These are phyloP conservation scores for Tenthredo amoena DNA, from an alignment of 2,888 invertebrate genomes.

Conservation along the genomic window DNA sequence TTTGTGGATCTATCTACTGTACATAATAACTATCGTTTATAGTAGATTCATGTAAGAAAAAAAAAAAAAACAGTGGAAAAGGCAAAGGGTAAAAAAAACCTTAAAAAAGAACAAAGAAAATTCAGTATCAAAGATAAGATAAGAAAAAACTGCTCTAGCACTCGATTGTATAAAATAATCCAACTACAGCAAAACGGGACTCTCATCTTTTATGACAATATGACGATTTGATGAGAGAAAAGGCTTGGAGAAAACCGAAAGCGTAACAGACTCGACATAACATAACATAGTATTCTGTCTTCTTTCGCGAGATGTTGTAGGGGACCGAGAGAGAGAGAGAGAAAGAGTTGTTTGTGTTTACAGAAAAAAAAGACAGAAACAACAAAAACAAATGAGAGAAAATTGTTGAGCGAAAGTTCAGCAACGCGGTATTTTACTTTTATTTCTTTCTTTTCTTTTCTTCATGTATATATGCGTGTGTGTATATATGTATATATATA, in stretches of 20 bases:
- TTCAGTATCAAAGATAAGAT: too few relatives aligned
- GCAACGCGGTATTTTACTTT: neutral
- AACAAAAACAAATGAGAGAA: conserved; percentile 37
- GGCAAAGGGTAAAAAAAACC: too few relatives aligned
- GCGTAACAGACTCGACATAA: too few relatives aligned
- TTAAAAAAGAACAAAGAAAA: too few relatives aligned
- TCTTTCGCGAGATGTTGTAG: too few relatives aligned
- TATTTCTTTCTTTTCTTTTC: neutral
- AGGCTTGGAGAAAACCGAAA: too few relatives aligned
- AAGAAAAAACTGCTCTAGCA: too few relatives aligned
- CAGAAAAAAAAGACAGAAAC: neutral
- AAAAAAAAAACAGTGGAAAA: neutral
- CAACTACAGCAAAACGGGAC: neutral
- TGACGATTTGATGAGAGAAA: too few relatives aligned
- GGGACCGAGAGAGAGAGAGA: neutral
- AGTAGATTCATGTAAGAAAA: neutral
- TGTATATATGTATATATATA: neutral
- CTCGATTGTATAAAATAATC: neutral
- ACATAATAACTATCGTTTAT: neutral
- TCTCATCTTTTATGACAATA: neutral
- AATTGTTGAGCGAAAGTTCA: conserved; percentile 51
- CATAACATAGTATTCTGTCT: too few relatives aligned
- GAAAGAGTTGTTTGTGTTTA: neutral
- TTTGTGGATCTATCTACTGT: neutral
- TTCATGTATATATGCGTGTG: neutral